Evolutionary conservation across 2,113 vertebrate genomes (phyloP), one percentile per base, ranked within the genome.

Genomic region (Lota lota): DNA sequence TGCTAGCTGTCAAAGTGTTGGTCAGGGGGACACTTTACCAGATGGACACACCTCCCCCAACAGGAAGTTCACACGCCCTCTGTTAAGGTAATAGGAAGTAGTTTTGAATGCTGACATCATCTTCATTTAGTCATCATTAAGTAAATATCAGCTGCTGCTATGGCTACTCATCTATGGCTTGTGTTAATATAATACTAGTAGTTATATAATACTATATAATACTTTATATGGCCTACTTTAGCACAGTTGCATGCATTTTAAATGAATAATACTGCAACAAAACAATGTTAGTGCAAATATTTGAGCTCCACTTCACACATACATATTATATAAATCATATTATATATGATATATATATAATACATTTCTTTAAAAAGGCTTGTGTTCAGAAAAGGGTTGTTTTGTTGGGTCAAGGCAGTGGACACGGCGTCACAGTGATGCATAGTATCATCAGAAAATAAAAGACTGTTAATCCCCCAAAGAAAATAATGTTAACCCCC

Each of bases 81-180:
- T 12, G 40, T 47, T 47, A 47, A 10, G 10, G 40, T 47, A 47
- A 11, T 14, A 47, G 40, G 40, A 47, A 47, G 40, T 47, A 8
- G 40, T 47, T 47, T 47, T 47, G 10, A 47, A 47, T 14, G 12
- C 40, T 47, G 40, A 47, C 40, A 47, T 47, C 40, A 47, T 47
- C 40, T 47, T 47, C 7, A 12, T 14, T 47, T 47, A 12, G 40
- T 47, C 12, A 8, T 47, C 40, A 47, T 47, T 10, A 47, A 47
- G 40, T 33, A 47, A 10, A 47, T 47, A 47, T 47, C 10, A 2
- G 40, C 10, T 47, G 40, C 40, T 62, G 65, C 19, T 81, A 84
- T 87, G 85, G 85, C 88, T 88, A 74, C 67, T 78, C 72, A 65
- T 77, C 76, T 88, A 84, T 87, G 84, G 85, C 83, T 88, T 84